Evolutionary conservation across 2,797 vertebrate genomes (phyloP), one percentile per base, ranked within the genome.

Genomic region (Holocentrus rufus): DNA sequence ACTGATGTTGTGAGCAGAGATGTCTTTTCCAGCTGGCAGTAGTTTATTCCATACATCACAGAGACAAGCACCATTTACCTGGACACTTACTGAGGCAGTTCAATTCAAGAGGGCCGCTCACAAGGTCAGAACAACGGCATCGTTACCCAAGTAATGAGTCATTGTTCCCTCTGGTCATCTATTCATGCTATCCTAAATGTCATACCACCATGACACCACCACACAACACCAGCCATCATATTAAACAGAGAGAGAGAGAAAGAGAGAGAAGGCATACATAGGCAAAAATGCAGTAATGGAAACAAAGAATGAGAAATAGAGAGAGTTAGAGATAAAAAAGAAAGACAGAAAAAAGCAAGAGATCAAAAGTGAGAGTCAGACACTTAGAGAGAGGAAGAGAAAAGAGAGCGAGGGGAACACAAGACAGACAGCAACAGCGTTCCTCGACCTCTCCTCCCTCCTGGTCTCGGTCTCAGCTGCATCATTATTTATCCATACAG

Each of bases 41-140:
- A 80, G 89, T 90, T 89, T 87, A 85, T 89, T 90, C 86, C 90
- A 86, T 88, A 87, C 83, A 88, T 90, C 85, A 87, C 76, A 23
- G 34, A 85, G 88, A 88, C 86, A 92, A 88, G 89, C 81, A 67
- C 87, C 90, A 91, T 93, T 93, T 90, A 91, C 90, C 88, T 91
- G 88, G 87, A 89, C 87, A 85, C 89, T 91, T 90, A 91, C 87
- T 68, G 86, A 88, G 89, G 86, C 85, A 69, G 79, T 81, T 83
- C 86, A 79, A 87, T 87, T 87, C 84, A 50, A 80, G 74, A 53
- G 71, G 73, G 72, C 61, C 1, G 34, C 81, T 84, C 85, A 90
- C 85, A 90, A 91, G 90, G 91, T 91, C 89, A 92, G 80, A 86
- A 79, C 80, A 67, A 63, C 20, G 74, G 87, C 85, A 83, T 90